Evolutionary conservation across 2,113 vertebrate genomes (phyloP), one percentile per base, ranked within the genome.

Genomic region (Rissa tridactyla): DNA sequence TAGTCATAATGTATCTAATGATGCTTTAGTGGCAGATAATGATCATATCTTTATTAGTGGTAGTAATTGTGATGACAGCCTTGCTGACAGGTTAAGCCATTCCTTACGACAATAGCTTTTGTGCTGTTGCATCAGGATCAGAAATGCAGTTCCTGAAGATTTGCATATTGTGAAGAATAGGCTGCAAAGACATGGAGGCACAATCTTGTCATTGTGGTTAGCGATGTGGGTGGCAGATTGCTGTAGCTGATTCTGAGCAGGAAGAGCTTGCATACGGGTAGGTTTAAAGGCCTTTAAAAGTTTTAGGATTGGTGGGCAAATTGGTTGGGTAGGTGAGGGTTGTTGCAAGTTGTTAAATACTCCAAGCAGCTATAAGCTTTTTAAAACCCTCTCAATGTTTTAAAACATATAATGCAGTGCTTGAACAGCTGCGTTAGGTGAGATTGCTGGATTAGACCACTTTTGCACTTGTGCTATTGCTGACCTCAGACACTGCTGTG

Each of bases 81-180:
- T 60, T 62, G 71, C 86, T 96, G 92, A 91, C 91, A 93, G 55
- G 72, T 96, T 94, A 90, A 96, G 92, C 73, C 72, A 25, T 86
- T 92, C 87, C 91, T 89, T 82, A 80, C 15, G 1, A 88, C 91
- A 94, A 22, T 73, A 60, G 85, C 76, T 92, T 96, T 96, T 93
- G 88, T 97, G 82, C 82, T 68, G 52, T 87, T 93, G 86, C 90
- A 88, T 78, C 3, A 17, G 90, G 79, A 95, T 86, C 76, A 92
- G 79, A 94, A 95, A 92, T 72, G 75, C 80, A 69, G 82, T 52
- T 96, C 88, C 93, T 86, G 77, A 61, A 94, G 79, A 94, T 94
- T 89, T 97, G 80, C 90, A 86, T 95, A 76, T 46, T 75, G 34
- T 60, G 69, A 95, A 94, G 94, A 96, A 96, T 30, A 92, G 94